Conservation (phyloP, 2,888 invertebrate species). For the Drosophila parthenogenetica region DNA sequence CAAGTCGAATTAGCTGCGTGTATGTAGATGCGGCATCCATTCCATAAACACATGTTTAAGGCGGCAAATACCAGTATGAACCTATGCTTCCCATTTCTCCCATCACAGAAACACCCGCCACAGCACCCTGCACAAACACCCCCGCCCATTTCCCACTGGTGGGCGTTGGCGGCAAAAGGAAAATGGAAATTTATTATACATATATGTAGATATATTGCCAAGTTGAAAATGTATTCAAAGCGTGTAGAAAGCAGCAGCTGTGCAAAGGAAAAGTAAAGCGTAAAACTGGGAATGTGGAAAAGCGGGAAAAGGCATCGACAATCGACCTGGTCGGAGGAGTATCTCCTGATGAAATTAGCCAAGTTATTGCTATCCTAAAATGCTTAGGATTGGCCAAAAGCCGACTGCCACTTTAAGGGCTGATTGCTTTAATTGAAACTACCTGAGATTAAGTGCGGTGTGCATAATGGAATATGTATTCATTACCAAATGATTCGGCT, state of each 20-base stretch:
- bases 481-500: slow-evolving; percentile 15
- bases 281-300: too few species aligned
- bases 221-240: slow-evolving; percentile 72
- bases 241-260: slow-evolving; percentile 58
- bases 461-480: slow-evolving; percentile 3
- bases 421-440: slow-evolving; percentile 24
- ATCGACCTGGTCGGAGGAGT: slow-evolving; percentile 10
- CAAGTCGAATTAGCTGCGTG: slow-evolving; percentile 12
- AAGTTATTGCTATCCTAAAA: slow-evolving; percentile 25
- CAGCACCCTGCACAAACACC: not conserved
- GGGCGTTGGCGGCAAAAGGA: slow-evolving; percentile 41
- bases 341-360: slow-evolving; percentile 36
- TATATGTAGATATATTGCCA: slow-evolving; percentile 75
- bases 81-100: slow-evolving; percentile 35
- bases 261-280: slow-evolving; percentile 10
- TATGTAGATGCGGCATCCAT: slow-evolving; percentile 32
- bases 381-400: not conserved
- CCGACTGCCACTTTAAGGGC: slow-evolving; percentile 5
- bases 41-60: slow-evolving; percentile 71
- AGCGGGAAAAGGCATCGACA: slow-evolving; percentile 8
- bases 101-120: not conserved
- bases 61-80: slow-evolving; percentile 65
- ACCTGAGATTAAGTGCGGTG: slow-evolving; percentile 11
- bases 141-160: slow-evolving; percentile 10
- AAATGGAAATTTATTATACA: slow-evolving; percentile 77